These are phyloP conservation scores for Temnothorax ravouxi DNA, from an alignment of 2,888 invertebrate species.

Conservation along the genomic window DNA sequence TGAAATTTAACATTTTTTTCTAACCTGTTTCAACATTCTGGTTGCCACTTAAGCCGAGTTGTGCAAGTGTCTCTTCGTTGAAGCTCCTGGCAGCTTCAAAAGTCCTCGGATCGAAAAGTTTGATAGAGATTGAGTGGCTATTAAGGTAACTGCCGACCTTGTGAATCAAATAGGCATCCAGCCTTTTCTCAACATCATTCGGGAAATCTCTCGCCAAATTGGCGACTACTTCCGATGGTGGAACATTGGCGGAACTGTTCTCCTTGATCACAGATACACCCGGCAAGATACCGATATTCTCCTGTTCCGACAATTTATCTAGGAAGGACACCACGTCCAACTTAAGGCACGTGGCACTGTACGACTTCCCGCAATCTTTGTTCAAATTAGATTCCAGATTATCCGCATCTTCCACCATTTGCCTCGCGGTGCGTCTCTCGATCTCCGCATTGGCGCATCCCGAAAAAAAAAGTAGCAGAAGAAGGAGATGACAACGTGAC, in stretches of 20 bases:
- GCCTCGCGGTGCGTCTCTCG: conserved; percentile 77
- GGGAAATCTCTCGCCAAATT: conserved; percentile 92
- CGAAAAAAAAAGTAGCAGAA: conserved; percentile 68
- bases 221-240: conserved; percentile 91
- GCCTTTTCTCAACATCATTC: conserved; percentile 91
- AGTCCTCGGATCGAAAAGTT: conserved; percentile 89
- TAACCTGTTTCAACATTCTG: conserved; percentile 82
- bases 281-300: conserved; percentile 90
- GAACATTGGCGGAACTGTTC: conserved; percentile 86
- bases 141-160: conserved; percentile 91
- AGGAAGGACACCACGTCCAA: conserved; percentile 92
- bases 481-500: conserved; percentile 49
- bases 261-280: conserved; percentile 92
- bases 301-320: conserved; percentile 91
- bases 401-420: conserved; percentile 80
- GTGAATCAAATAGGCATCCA: conserved; percentile 92
- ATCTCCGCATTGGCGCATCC: conserved; percentile 78
- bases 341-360: conserved; percentile 92
- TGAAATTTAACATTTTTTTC: conserved; percentile 77
- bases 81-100: conserved; percentile 88
- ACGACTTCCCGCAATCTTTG: conserved; percentile 88
- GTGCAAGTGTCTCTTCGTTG: conserved; percentile 80
- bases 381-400: conserved; percentile 77
- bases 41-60: conserved; percentile 78
- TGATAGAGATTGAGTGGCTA: conserved; percentile 91